Evolutionary conservation across 2,888 invertebrate genomes (phyloP), one percentile per base, ranked within the genome.

Genomic region (Meiosimyza platycephala): DNA sequence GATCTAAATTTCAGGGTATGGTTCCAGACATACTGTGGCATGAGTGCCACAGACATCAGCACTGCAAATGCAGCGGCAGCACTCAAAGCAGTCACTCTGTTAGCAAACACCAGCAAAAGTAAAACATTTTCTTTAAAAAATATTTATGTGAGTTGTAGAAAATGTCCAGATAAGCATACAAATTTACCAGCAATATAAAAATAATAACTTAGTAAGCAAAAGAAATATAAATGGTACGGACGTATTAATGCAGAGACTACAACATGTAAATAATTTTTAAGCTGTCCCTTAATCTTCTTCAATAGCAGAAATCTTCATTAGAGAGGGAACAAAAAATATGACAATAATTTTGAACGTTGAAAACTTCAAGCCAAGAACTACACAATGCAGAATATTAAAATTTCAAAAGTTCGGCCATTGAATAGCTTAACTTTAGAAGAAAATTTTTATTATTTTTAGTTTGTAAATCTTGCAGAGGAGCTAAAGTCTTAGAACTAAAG

Each of bases 21-120:
- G n/a, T 62, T 62, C 60, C 60, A 62, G 60, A 62, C 60, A 62
- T 28, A 15, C 60, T n/a, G 16, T 40, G 60, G 60, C 28, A 16
- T 62, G 60, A 62, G 60, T 62, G 47, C 6, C 40, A 40, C 40
- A 16, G 60, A 33, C 22, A 18, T 28, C 57, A 57, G 18, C 28
- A 18, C 57, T 22, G 57, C 57, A 57, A 57, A 57, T 22, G 57
- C 57, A 57, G 40, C 9, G 40, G 9, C 40, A 40, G 40, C 40
- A 40, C 40, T 40, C 40, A 40, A 9, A 9, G 40, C 40, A 40
- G 40, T 40, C 40, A 28, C 28, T 28, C 28, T 28, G 28, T 28
- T 28, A 4, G 28, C 28, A 28, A 28, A 4, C 18, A 6, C 18
- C 18, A 28, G 28, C 22, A 18, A 57, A 22, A 57, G 28, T 15